Conservation (phyloP, 1,140 invertebrate genomes). For the Campodea augens region DNA sequence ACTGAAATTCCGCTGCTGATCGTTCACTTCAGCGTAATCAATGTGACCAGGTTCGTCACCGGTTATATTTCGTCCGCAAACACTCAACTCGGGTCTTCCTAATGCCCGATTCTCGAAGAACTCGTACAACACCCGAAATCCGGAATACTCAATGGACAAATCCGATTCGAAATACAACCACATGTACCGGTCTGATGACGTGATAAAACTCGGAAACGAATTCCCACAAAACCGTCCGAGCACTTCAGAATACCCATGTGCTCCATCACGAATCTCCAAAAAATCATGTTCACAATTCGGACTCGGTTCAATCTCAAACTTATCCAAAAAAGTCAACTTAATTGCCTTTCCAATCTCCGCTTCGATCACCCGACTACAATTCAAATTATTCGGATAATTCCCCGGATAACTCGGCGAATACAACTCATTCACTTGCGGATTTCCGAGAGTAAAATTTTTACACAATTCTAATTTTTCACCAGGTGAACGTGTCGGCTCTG, state of each 20-base stretch:
- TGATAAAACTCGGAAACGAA: constrained; percentile 53
- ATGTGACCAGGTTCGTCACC: constrained; percentile 29
- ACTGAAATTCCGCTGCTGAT: constrained; percentile 28
- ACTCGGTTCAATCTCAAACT: constrained; percentile 54
- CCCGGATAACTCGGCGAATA: neutral
- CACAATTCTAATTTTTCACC: neutral
- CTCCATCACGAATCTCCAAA: constrained; percentile 63
- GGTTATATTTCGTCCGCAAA: constrained; percentile 28
- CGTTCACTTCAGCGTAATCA: constrained; percentile 30
- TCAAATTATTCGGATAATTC: neutral
- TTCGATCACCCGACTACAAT: constrained; percentile 26
- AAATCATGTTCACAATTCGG: constrained; percentile 60
- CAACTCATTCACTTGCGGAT: neutral
- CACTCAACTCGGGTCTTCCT: constrained; percentile 28
- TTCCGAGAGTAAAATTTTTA: neutral
- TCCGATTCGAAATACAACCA: constrained; percentile 73
- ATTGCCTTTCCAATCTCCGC: constrained; percentile 51
- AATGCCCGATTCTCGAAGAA: constrained; percentile 13
- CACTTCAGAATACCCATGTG: constrained; percentile 58
- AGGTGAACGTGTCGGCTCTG: neutral
- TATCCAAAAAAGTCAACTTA: constrained; percentile 60
- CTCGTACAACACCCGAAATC: constrained; percentile 59
- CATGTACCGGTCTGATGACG: constrained; percentile 50
- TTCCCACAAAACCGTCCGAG: constrained; percentile 50
- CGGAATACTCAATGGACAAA: constrained; percentile 58